Evolutionary conservation across 2,797 vertebrate genomes (phyloP), one percentile per base, ranked within the genome.

Genomic region (Rallus crepitans): DNA sequence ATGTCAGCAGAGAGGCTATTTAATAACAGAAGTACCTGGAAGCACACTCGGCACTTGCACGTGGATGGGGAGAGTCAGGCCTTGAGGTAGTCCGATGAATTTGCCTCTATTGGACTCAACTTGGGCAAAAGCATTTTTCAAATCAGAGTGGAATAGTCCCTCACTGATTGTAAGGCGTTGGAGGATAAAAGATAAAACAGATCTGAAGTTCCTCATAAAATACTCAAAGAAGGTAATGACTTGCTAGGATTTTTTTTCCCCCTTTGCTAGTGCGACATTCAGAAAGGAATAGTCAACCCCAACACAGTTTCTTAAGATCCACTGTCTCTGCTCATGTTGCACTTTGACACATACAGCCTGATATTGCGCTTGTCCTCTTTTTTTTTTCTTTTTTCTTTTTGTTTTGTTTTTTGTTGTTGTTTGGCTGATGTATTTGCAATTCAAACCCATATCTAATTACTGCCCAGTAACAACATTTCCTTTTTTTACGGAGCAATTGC

Each of bases 391-490:
- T 27, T 52, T 2, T 14, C 15, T 27, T 50, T 25, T 27, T 50
- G 35, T 35, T 35, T 35, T 35, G 7, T 27, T 50, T 50, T 70
- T 66, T 59, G 69, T 76, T 64, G 45, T 87, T 60, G 52, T 89
- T 90, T 77, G 55, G 57, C 45, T 91, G 87, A 93, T 93, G 90
- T 90, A 89, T 95, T 95, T 96, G 94, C 92, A 95, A 87, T 96
- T 95, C 96, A 97, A 96, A 82, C 64, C 47, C 75, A 75, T 93
- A 91, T 93, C 95, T 95, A 94, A 96, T 96, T 94, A 95, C 81
- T 93, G 88, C 93, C 94, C 95, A 89, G 82, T 93, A 94, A 96
- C 90, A 96, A 89, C 90, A 92, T 97, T 93, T 94, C 81, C 71
- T 61, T 95, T 93, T 45, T 95, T 96, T 77, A 82, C 81, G 91